A percentile compares a stretch with the other conserved stretches of the same genome.
phyloP scores from a whole-genome alignment of 1,140 invertebrate genomes.

The Plectrocnemia conspersa region DNA sequence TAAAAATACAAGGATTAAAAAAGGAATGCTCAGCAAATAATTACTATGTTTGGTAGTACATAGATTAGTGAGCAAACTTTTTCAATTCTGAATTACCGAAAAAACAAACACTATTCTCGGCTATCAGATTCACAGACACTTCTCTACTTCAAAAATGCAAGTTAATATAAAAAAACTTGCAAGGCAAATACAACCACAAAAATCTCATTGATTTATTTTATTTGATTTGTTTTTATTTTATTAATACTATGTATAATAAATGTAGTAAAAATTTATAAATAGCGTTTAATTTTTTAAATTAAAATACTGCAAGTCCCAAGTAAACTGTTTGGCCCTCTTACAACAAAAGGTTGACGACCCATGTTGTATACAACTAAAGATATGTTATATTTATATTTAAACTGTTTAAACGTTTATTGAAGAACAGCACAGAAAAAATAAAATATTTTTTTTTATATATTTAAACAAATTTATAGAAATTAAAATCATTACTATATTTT shows the following conservation, averaged over 20 bases:
- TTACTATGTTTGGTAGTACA: conserved; percentile 22
- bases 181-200: conserved; percentile 22
- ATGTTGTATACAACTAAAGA: conserved; percentile 1
- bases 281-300: conserved; percentile 18
- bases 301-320: conserved; percentile 23
- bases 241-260: conserved; percentile 19
- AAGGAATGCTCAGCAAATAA: conserved; percentile 22
- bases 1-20: conserved; percentile 23
- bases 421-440: no score
- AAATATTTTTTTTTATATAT: no score
- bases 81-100: conserved; percentile 24
- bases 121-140: conserved; percentile 20
- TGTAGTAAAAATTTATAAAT: conserved; percentile 14
- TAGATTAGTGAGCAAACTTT: conserved; percentile 18
- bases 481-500: no score
- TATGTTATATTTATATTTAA: no score
- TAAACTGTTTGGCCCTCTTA: conserved; percentile 22
- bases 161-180: conserved; percentile 22
- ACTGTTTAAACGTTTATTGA: no score
- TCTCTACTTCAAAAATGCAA: conserved; percentile 25
- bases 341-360: no score
- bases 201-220: conserved; percentile 26
- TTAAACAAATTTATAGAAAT: no score
- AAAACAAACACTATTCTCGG: conserved; percentile 24
- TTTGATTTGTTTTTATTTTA: no score